Conservation (phyloP, 1,140 invertebrate species). For the Hermetia illucens region DNA sequence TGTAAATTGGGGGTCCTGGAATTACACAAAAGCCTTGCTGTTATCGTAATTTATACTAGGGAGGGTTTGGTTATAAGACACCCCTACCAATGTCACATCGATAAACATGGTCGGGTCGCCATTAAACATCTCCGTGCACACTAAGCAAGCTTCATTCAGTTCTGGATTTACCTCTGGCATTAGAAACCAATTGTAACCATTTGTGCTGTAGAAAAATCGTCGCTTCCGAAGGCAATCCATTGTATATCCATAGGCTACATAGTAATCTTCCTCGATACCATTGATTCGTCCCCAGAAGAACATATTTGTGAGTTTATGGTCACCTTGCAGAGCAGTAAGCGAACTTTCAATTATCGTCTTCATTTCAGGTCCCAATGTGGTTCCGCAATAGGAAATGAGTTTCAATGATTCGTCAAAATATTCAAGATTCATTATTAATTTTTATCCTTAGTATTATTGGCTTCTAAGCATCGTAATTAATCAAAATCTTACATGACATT, state of each 20-base stretch:
- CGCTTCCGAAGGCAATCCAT: constrained; percentile 47
- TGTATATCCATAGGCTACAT: constrained; percentile 53
- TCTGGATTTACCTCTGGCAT: constrained; percentile 44
- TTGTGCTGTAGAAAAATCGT: constrained; percentile 54
- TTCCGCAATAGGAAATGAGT: constrained; percentile 34
- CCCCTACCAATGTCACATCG: constrained; percentile 29
- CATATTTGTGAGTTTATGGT: constrained; percentile 57
- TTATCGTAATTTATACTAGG: background rate
- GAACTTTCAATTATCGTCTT: constrained; percentile 51
- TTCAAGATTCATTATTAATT: constrained; percentile 28
- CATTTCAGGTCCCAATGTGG: constrained; percentile 46
- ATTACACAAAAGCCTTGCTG: background rate
- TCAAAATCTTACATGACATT: too few species aligned
- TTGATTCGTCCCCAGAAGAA: constrained; percentile 62
- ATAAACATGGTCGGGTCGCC: constrained; percentile 40
- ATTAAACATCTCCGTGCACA: constrained; percentile 35
- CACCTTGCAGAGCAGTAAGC: constrained; percentile 49
- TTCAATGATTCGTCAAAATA: constrained; percentile 23
- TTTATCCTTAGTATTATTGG: too few species aligned
- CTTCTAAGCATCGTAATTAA: too few species aligned
- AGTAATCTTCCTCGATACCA: constrained; percentile 51
- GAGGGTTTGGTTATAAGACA: background rate
- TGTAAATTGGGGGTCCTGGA: constrained; percentile 25
- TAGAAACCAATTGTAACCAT: constrained; percentile 52
- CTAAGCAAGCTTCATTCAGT: constrained; percentile 39